Evolutionary conservation across 2,113 vertebrate species (phyloP), one percentile per base, ranked within the genome.

Genomic region (Tichodroma muraria): DNA sequence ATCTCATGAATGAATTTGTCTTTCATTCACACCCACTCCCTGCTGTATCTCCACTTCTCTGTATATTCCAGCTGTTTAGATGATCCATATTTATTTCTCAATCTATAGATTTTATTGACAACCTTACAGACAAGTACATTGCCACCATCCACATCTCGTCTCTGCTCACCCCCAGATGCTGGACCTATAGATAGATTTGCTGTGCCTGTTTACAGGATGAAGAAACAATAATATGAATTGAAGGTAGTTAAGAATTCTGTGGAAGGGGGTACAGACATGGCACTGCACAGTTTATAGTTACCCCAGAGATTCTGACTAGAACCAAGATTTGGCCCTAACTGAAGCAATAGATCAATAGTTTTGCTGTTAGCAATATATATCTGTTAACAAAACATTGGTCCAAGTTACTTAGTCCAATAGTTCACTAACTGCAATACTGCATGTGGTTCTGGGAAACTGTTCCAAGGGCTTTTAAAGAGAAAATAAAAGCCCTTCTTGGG

Each of bases 401-500:
- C 42, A 19, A 83, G 71, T 80, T 83, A 70, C 82, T 90, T 70
- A 88, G 40, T 40, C n/a, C 42, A 47, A 6, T 25, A 90, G 42
- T 11, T 94, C 38, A 31, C 54, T 70, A 66, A 73, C 79, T 77
- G 56, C 50, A 85, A 10, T 59, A 18, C 45, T 47, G 60, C 64
- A 33, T 42, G 60, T 42, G 45, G 37, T 42, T 22, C 38, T 68
- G 27, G 68, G 52, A 93, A 95, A 61, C 47, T 71, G 64, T 75
- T 92, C 47, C 35, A 47, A 87, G 52, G 47, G 73, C 68, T 83
- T 93, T 94, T 86, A 90, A 88, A 86, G 44, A 73, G 80, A 95
- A 96, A 95, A 94, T 96, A 93, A 90, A 85, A 93, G 86, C 70
- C 33, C 44, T 94, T 82, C 81, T 63, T 86, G 31, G 76, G 56